These are phyloP conservation scores for Lampris incognitus DNA, from an alignment of 2,113 vertebrate species.

Conservation along the genomic window DNA sequence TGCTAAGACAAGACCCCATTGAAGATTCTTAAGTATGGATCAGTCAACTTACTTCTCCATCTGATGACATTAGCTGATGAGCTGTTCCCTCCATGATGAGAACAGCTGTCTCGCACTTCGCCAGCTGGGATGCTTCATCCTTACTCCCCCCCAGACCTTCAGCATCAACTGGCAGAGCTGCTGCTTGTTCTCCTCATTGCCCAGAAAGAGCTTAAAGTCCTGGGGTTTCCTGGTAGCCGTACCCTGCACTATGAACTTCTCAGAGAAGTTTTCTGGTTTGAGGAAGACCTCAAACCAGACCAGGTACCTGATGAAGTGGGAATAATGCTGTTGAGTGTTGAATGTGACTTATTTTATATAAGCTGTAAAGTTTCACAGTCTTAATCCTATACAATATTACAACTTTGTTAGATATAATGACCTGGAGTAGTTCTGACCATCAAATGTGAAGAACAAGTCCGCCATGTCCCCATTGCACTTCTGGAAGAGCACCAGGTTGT, in stretches of 20 bases:
- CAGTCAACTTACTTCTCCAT: background rate
- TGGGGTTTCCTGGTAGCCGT: no score
- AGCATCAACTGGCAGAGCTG: background rate
- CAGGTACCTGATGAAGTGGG: no score
- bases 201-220: background rate
- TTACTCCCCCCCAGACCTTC: background rate
- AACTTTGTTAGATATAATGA: no score
- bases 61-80: background rate
- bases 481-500: constrained; percentile 1
- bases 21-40: background rate
- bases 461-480: constrained; percentile 16
- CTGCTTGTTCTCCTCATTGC: no score
- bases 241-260: no score
- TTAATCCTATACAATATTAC: no score
- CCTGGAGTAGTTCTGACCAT: constrained; percentile 14
- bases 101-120: background rate
- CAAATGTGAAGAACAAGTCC: constrained; percentile 15
- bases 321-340: no score
- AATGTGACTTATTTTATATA: no score
- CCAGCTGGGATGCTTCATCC: background rate
- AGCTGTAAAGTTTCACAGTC: no score
- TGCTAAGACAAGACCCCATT: no score
- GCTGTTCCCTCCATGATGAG: background rate
- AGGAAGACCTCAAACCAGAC: no score
- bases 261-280: no score